Base-by-base conservation (phyloP, 2,888 invertebrate species). In the Platycheirus rosarum region DNA sequence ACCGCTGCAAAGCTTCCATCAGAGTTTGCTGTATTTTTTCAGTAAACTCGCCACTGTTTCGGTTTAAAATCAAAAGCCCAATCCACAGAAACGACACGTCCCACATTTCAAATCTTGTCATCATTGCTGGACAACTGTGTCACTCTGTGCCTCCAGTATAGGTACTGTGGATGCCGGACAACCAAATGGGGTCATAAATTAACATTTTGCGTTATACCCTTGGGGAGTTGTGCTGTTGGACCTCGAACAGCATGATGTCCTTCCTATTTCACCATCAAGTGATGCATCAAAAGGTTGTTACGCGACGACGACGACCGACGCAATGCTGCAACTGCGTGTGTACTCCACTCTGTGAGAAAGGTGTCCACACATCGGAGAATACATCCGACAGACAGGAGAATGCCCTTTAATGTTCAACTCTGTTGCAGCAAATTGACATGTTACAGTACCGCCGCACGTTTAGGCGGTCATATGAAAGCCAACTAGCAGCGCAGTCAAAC, bases 51-150 rank as follows among this genome's bases (percentile, higher is more conserved):
- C 46, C 48, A 69, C 32, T 5, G 73, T 23, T 62, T 80, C 80
- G 80, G 80, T 76, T n/a, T 8, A n/a, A 70, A 66, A 76, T 80
- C 80, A 80, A 80, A 80, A 79, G 80, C 74, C 37, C 8, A 32
- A 44, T n/a, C 23, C 57, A 51, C 35, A 32, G 23, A 63, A 60
- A 57, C 40, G 8, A 57, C 40, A 68, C 63, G 71, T 76, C 71
- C 71, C 71, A 82, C 77, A 73, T 71, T 77, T 82, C 82, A 82
- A 79, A 82, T 82, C 76, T 82, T 82, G 71, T 82, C 82, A 77
- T 73, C 68, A 71, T 48, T 63, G 70, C 49, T 55, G 66, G 70
- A 68, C 77, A 77, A 73, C 82, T 82, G 63, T 62, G 71, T 73
- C 82, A 71, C 49, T 57, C 62, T 35, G 63, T 29, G 71, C n/a